A percentile compares a stretch with the other conserved stretches of the same genome.
phyloP scores from a whole-genome alignment of 1,140 invertebrate genomes.

The Achatina immaculata region DNA sequence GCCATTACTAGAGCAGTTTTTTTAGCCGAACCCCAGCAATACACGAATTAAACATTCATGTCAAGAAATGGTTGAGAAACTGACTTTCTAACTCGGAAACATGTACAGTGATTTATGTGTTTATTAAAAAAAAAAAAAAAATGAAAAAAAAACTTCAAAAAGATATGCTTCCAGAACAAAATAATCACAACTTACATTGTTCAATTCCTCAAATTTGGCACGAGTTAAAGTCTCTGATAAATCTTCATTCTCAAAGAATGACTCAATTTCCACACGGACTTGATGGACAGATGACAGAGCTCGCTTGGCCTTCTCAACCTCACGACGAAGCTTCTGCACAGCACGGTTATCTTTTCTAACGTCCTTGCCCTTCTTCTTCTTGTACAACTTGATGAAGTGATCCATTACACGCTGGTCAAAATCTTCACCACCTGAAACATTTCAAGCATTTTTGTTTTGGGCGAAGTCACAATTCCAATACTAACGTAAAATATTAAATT shows the following conservation, averaged over 20 bases:
- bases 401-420: constrained; percentile 99
- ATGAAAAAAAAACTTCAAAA: too few species aligned
- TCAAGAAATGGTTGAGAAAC: too few species aligned
- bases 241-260: constrained; percentile 99
- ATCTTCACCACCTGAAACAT: constrained; percentile 89
- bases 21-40: too few species aligned
- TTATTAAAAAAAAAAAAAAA: too few species aligned
- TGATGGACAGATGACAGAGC: constrained; percentile 95
- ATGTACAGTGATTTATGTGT: too few species aligned
- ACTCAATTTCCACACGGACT: constrained; percentile 99
- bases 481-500: too few species aligned
- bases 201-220: constrained; percentile 99
- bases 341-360: constrained; percentile 94
- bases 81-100: too few species aligned
- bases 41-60: too few species aligned
- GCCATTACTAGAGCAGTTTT: too few species aligned
- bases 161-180: too few species aligned
- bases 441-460: too few species aligned
- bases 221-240: constrained; percentile 98
- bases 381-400: constrained; percentile 98
- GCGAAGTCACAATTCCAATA: too few species aligned
- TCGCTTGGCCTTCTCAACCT: constrained; percentile 99
- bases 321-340: constrained; percentile 95
- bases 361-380: constrained; percentile 99
- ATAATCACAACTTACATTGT: constrained; percentile 82